These are phyloP conservation scores for Morbakka virulenta DNA, from an alignment of 30 jellyfish, hydroid and myxozoan genomes.

Conservation along the genomic window DNA sequence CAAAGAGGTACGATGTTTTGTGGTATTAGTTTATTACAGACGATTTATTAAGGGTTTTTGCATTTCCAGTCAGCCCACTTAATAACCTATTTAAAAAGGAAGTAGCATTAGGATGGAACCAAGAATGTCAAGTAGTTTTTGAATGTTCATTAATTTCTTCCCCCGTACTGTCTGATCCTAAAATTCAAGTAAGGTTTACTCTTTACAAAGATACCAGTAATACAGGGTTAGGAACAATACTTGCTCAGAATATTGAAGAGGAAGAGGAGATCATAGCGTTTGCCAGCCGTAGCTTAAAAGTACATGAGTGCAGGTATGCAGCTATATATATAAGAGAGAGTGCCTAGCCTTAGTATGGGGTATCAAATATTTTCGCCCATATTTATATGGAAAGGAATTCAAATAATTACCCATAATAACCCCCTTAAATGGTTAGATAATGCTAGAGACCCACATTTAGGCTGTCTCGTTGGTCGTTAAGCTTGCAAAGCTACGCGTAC, in stretches of 20 bases:
- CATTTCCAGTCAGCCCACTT: constrained; percentile 44
- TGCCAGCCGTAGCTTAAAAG: constrained; percentile 42
- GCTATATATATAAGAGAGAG: constrained; percentile 25
- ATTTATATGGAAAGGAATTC: constrained; percentile 40
- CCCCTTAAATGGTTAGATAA: constrained; percentile 46
- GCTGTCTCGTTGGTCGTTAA: no score
- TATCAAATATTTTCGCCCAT: constrained; percentile 50
- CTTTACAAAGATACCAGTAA: constrained; percentile 52
- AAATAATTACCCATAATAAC: constrained; percentile 38
- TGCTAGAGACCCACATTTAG: constrained; percentile 54
- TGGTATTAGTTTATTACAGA: constrained; percentile 38
- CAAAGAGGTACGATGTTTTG: constrained; percentile 40
- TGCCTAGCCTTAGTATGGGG: constrained; percentile 40
- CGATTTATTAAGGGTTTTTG: no score
- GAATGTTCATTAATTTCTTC: constrained; percentile 36
- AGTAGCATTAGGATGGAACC: constrained; percentile 34
- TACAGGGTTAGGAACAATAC: constrained; percentile 55
- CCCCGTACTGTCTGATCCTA: constrained; percentile 51
- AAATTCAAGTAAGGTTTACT: constrained; percentile 9
- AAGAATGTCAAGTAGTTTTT: constrained; percentile 43
- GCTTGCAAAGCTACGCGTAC: constrained; percentile 31
- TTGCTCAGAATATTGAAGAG: constrained; percentile 50
- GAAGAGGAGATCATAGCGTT: constrained; percentile 26
- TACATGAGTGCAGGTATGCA: constrained; percentile 29
- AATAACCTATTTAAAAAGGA: constrained; percentile 22